Evolutionary conservation across 1,140 invertebrate species (phyloP).

Genomic region (Euwallacea similis): DNA sequence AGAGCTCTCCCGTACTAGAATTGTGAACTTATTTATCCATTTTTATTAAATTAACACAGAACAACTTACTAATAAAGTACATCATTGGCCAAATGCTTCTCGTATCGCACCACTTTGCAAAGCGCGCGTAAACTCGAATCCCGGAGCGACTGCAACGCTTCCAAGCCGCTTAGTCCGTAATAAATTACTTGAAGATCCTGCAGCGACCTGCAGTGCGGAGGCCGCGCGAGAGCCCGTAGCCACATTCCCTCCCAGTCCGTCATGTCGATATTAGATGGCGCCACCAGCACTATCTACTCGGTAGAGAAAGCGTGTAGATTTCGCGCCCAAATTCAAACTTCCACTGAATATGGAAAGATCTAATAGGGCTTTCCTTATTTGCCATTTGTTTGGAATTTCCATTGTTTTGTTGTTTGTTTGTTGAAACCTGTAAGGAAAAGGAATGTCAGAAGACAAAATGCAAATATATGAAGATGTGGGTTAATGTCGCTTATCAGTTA

Average conservation of each 20-base stretch:
- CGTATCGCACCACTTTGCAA: slow-evolving; percentile 72
- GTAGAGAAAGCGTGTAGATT: not conserved
- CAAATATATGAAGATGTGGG: not conserved
- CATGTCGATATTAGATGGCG: slow-evolving; percentile 50
- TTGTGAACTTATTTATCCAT: not conserved
- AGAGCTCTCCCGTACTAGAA: slow-evolving; percentile 76
- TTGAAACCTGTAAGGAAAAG: not conserved
- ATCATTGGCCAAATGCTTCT: slow-evolving; percentile 76
- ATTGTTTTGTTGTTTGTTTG: not conserved
- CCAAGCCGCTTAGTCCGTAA: slow-evolving; percentile 72
- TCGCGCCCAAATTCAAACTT: not conserved
- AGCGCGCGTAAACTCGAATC: slow-evolving; percentile 71
- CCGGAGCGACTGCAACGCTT: slow-evolving; percentile 70
- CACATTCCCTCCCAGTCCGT: slow-evolving; percentile 66
- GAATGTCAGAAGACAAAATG: not conserved
- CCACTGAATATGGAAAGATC: not conserved
- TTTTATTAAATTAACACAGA: slow-evolving; percentile 16
- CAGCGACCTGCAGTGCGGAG: slow-evolving; percentile 63
- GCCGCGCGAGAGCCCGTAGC: slow-evolving; percentile 62
- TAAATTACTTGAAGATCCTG: slow-evolving; percentile 79
- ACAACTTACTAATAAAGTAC: slow-evolving; percentile 76
- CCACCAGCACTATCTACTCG: not conserved
- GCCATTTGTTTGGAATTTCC: slow-evolving; percentile 25
- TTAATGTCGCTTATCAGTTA: no score
- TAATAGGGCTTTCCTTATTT: slow-evolving; percentile 22